Conservation (phyloP, 30 jellyfish, hydroid and myxozoan species). For the Sanderia malayensis region DNA sequence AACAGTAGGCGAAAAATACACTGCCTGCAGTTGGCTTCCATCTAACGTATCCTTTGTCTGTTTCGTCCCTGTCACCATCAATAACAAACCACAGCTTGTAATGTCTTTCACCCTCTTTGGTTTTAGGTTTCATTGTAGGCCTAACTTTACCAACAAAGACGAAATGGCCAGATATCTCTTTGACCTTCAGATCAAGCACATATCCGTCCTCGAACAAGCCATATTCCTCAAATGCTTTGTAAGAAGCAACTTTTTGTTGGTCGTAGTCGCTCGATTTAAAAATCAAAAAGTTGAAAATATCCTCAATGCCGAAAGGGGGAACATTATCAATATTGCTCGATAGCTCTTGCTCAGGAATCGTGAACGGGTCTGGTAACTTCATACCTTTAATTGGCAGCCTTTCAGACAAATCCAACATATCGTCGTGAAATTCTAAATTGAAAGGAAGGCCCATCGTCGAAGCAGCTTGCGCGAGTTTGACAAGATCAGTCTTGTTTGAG, state of each 20-base stretch:
- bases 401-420: constrained; percentile 41
- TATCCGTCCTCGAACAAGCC: constrained; percentile 28
- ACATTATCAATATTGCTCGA: constrained; percentile 20
- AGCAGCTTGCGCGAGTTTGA: constrained; percentile 41
- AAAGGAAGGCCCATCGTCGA: constrained; percentile 40
- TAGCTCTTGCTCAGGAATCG: constrained; percentile 32
- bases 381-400: constrained; percentile 38
- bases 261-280: constrained; percentile 17
- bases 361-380: constrained; percentile 34
- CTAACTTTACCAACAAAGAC: constrained; percentile 17
- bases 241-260: not conserved
- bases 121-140: constrained; percentile 16
- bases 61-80: constrained; percentile 14
- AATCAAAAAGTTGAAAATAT: constrained; percentile 33
- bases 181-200: constrained; percentile 8
- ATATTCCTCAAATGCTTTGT: constrained; percentile 42
- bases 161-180: not conserved
- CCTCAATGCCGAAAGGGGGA: constrained; percentile 39
- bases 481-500: constrained; percentile 19
- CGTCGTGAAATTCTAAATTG: constrained; percentile 35
- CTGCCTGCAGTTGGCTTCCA: constrained; percentile 46
- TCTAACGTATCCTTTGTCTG: constrained; percentile 1
- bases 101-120: constrained; percentile 13
- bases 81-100: constrained; percentile 26
- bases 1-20: constrained; percentile 30